These are phyloP conservation scores for Pygmarrhopalites habei DNA, from an alignment of 1,140 invertebrate species.

Conservation along the genomic window DNA sequence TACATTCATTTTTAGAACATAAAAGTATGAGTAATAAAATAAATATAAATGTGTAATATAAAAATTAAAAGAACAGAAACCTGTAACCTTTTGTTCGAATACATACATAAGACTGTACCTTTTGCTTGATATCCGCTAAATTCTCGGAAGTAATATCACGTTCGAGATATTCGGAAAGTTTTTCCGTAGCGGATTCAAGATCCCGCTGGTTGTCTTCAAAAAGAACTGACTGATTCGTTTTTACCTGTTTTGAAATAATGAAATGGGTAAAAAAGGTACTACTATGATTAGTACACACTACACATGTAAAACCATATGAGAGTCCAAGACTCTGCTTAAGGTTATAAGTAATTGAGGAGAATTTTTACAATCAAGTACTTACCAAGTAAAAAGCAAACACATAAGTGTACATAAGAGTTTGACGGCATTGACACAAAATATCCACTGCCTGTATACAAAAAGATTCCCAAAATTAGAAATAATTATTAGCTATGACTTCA, in stretches of 20 bases:
- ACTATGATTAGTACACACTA: no score
- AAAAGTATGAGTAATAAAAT: no score
- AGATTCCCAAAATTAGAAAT: slow-evolving; percentile 4
- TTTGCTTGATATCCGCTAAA: slow-evolving; percentile 95
- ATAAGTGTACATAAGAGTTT: slow-evolving; percentile 67
- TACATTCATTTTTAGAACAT: no score
- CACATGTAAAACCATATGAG: no score
- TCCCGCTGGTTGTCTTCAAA: slow-evolving; percentile 70
- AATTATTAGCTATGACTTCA: background rate
- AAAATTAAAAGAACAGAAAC: no score
- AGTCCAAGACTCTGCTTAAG: no score
- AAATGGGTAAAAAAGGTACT: no score
- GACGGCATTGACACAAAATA: slow-evolving; percentile 59
- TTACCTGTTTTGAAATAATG: slow-evolving; percentile 63
- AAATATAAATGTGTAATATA: background rate
- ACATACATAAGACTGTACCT: slow-evolving; percentile 53
- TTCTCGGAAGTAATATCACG: slow-evolving; percentile 92
- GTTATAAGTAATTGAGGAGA: no score
- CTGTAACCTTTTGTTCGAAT: background rate
- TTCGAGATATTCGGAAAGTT: slow-evolving; percentile 20
- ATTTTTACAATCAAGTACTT: slow-evolving; percentile 61
- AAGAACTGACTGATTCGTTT: slow-evolving; percentile 53
- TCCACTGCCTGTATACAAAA: slow-evolving; percentile 51
- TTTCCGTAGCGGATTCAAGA: slow-evolving; percentile 55
- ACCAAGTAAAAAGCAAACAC: slow-evolving; percentile 65